Conservation (phyloP, 1,140 invertebrate species). For the Heliconius hermathena region DNA sequence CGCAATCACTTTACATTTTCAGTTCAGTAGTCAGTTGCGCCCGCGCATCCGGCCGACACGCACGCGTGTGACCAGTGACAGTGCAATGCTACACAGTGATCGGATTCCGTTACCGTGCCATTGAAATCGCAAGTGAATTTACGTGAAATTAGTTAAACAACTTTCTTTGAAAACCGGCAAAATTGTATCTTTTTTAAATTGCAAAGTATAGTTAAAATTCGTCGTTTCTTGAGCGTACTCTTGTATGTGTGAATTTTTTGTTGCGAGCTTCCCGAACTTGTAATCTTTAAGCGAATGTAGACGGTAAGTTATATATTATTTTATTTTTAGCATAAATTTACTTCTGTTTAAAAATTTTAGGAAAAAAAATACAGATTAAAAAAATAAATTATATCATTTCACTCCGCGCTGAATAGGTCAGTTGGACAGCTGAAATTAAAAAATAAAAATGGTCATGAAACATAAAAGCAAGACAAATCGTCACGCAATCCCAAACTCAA, state of each 20-base stretch:
- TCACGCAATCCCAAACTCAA: conserved; percentile 66
- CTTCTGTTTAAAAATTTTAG: background rate
- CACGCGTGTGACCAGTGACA: conserved; percentile 56
- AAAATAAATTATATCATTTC: background rate
- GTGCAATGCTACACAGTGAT: conserved; percentile 76
- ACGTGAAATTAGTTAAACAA: conserved; percentile 1
- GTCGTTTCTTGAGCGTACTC: background rate
- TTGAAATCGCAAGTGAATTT: conserved; percentile 67
- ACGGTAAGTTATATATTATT: background rate
- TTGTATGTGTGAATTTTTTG: background rate
- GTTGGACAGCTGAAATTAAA: conserved; percentile 33
- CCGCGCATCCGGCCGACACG: conserved; percentile 47
- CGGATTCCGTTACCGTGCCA: conserved; percentile 67
- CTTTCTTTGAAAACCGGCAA: background rate
- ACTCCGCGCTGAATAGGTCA: conserved; percentile 30
- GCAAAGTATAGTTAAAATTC: background rate
- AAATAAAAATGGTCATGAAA: conserved; percentile 39
- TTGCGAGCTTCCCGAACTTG: background rate
- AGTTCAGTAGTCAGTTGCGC: conserved; percentile 61
- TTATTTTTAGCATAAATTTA: background rate
- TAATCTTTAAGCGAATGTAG: background rate
- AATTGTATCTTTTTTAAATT: background rate
- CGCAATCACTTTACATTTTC: conserved; percentile 43
- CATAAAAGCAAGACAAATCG: conserved; percentile 46
- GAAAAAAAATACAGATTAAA: background rate